Percentiles rank a stretch among this genome's conserved stretches.
Conservation (phyloP, 2,797 vertebrate genomes). For the Xyrichtys novacula region DNA sequence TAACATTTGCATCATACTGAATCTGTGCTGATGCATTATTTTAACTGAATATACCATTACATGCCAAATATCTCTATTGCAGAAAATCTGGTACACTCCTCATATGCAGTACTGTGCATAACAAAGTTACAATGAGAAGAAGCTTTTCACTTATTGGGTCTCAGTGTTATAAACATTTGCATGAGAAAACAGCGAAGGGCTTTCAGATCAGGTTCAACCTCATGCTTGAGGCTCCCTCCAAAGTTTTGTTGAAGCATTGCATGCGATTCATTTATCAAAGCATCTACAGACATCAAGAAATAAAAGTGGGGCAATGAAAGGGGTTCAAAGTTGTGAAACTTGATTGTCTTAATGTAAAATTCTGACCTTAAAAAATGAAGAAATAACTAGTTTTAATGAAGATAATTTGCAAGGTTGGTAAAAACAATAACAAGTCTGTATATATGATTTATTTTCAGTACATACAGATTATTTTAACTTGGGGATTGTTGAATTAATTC, state of each 20-base stretch:
- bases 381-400: background rate
- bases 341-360: too few species aligned
- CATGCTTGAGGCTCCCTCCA: constrained; percentile 82
- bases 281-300: background rate
- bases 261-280: constrained; percentile 45
- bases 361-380: background rate
- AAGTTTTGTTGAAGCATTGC: constrained; percentile 77
- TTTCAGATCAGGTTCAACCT: constrained; percentile 40
- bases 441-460: background rate
- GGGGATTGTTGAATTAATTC: background rate
- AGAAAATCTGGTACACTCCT: background rate
- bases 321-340: background rate
- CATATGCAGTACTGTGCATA: constrained; percentile 52
- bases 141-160: background rate
- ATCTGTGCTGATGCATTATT: background rate
- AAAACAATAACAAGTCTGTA: background rate
- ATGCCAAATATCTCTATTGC: background rate
- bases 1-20: background rate
- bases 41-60: background rate
- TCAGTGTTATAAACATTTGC: constrained; percentile 16
- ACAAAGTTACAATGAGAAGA: background rate
- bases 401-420: background rate
- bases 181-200: constrained; percentile 3
- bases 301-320: background rate
- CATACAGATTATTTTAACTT: background rate